Percentiles rank a stretch among this genome's conserved stretches.
Conservation (phyloP, 2,888 invertebrate genomes). For the Pollenia amentaria region DNA sequence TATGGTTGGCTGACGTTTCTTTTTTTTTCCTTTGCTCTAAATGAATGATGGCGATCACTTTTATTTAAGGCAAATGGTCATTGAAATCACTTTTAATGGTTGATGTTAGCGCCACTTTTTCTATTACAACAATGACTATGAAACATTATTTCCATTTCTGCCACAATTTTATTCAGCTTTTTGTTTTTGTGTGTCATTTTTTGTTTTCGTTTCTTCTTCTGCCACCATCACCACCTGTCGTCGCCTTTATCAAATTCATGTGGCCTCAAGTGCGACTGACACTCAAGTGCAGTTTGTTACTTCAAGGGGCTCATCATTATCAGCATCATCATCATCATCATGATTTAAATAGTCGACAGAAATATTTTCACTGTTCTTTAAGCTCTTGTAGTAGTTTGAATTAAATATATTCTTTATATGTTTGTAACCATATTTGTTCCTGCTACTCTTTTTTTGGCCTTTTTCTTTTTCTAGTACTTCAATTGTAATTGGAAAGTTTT, state of each 20-base stretch:
- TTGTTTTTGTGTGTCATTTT: slow-evolving; percentile 20
- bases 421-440: slow-evolving; percentile 1
- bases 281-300: slow-evolving; percentile 75
- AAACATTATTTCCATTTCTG: slow-evolving; percentile 42
- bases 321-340: slow-evolving; percentile 46
- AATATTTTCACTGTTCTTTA: slow-evolving; percentile 41
- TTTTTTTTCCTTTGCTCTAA: slow-evolving; percentile 7
- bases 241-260: slow-evolving; percentile 62
- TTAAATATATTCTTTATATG: not conserved
- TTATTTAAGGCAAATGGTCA: slow-evolving; percentile 65
- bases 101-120: slow-evolving; percentile 70
- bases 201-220: not conserved
- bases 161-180: not conserved
- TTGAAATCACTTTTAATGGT: slow-evolving; percentile 67
- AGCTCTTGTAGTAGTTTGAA: not conserved
- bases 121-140: slow-evolving; percentile 53
- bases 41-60: slow-evolving; percentile 62
- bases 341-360: slow-evolving; percentile 51
- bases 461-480: not conserved
- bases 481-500: slow-evolving; percentile 48
- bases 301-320: slow-evolving; percentile 73
- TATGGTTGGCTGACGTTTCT: not conserved
- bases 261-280: slow-evolving; percentile 69
- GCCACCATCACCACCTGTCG: slow-evolving; percentile 65
- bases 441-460: slow-evolving; percentile 1